Base-by-base conservation (phyloP, 2,113 vertebrate genomes). In the Indicator maculatus region DNA sequence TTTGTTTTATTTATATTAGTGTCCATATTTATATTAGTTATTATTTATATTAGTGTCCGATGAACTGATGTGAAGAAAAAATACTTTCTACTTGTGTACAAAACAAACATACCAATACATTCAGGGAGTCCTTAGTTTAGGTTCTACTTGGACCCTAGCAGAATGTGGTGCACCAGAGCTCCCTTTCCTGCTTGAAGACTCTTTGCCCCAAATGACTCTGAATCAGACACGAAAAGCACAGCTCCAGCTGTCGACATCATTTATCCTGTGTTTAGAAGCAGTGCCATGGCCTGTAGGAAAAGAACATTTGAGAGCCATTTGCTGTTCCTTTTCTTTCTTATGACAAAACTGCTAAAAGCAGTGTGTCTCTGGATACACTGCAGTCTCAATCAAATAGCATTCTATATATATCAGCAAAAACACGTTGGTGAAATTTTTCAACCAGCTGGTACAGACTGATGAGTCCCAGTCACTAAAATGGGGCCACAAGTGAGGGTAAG, bases 41-140 rank as follows among this genome's bases (percentile, higher is more conserved):
- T 63, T 61, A 41, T 47, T 78, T 86, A 16, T 38, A 24, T 52
- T 52, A 36, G 12, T 1, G 1, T 45, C 59, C 19, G 33, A 1
- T 28, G 12, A 36, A n/a, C 4, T 15, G 16, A 87, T 66, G 66
- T 19, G 5, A 47, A 33, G 17, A 14, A 59, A 41, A 84, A 53
- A 7, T n/a, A 2, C 5, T 61, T 79, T 63, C 21, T 58, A 31
- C 24, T 66, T 9, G 1, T 0, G 5, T 59, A 39, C 31, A 31
- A 27, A 78, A 1, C 3, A 45, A 59, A 45, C 0, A 1, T 33
- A 26, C 47, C 12, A 6, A 6, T 15, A 23, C 2, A 1, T 8
- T 21, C 30, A 50, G 24, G 7, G 66, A 75, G 14, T 21, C 23
- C 23, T n/a, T 53, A 3, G 19, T 12, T 15, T 7, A 17, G 9